Evolutionary conservation across 2,797 vertebrate species (phyloP).

Genomic region (Mionectes olivaceus): DNA sequence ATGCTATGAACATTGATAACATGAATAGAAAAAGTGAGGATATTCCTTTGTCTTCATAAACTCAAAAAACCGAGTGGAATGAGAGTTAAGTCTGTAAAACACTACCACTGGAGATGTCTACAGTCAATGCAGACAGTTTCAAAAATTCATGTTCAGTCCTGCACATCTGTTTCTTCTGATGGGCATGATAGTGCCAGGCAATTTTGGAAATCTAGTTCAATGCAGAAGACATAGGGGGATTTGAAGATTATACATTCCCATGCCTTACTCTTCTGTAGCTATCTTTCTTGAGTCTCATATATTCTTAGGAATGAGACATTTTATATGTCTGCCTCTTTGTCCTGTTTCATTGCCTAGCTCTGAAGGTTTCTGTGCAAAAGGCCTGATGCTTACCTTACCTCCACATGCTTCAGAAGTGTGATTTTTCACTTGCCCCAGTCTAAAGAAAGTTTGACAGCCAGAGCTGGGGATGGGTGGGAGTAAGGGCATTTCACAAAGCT

Average conservation of each 20-base stretch:
- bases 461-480: neutral
- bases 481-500: neutral
- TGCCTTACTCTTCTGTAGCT: neutral
- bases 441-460: neutral
- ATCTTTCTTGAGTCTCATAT: neutral
- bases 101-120: neutral
- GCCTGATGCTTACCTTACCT: neutral
- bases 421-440: neutral
- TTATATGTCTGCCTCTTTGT: neutral
- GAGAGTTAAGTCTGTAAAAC: neutral
- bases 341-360: neutral
- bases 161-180: neutral
- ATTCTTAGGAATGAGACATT: neutral
- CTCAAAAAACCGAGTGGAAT: neutral
- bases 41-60: neutral
- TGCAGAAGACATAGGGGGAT: neutral
- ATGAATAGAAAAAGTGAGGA: neutral
- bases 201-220: neutral
- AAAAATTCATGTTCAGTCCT: neutral
- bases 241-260: neutral
- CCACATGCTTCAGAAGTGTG: neutral
- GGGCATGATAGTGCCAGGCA: fast-evolving
- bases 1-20: neutral
- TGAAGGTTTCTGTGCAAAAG: neutral
- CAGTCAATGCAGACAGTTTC: neutral